These are phyloP conservation scores for Phylloscopus trochiloides DNA, from an alignment of 2,113 vertebrate species.

Conservation along the genomic window DNA sequence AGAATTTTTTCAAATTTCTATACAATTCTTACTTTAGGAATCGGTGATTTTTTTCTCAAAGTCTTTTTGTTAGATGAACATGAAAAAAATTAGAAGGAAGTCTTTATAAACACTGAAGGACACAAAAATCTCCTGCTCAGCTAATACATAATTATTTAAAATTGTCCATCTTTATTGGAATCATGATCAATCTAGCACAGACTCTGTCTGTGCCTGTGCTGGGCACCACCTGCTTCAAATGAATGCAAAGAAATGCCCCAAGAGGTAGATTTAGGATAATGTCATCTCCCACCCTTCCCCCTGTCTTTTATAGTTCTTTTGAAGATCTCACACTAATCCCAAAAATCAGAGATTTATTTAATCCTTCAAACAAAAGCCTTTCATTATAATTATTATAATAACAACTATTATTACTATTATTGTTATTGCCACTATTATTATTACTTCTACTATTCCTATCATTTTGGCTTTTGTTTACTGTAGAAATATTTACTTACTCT, in stretches of 20 bases:
- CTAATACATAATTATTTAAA: neutral
- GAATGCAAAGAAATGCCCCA: neutral
- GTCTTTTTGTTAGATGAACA: conserved; percentile 5
- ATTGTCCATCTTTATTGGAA: neutral
- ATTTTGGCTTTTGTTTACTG: neutral
- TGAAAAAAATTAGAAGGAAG: neutral
- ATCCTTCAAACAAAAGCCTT: neutral
- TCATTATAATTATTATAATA: neutral
- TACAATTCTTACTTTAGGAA: neutral
- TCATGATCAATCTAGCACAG: neutral
- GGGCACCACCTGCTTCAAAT: neutral
- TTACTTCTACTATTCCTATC: neutral
- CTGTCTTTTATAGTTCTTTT: neutral
- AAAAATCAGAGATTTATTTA: conserved; percentile 6
- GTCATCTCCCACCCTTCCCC: neutral
- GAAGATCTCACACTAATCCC: neutral
- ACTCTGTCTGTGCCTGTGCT: neutral
- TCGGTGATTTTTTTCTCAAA: neutral
- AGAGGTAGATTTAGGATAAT: neutral
- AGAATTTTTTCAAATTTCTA: neutral
- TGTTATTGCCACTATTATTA: neutral
- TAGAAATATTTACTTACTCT: neutral
- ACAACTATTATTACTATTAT: neutral
- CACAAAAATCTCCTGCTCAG: neutral
- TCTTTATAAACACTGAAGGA: neutral